Evolutionary conservation across 2,113 vertebrate genomes (phyloP).

Genomic region (Australoheros scitulus): DNA sequence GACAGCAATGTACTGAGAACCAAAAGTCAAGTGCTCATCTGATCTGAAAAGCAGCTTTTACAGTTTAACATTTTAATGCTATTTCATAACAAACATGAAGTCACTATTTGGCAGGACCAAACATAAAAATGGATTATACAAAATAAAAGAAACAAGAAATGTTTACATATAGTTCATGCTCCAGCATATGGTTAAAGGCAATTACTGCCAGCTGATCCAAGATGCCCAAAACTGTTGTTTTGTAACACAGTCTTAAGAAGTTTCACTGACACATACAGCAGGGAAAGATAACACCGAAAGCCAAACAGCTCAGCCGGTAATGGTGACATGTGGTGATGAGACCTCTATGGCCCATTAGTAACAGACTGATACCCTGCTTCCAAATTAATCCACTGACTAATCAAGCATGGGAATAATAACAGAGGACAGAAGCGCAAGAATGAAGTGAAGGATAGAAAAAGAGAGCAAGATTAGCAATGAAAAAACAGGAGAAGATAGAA

Average conservation of each 20-base stretch:
- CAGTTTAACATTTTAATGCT: neutral
- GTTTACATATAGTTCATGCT: slow-evolving; percentile 16
- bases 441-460: slow-evolving; percentile 38
- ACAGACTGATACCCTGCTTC: slow-evolving; percentile 79
- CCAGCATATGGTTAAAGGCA: slow-evolving; percentile 32
- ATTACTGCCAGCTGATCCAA: slow-evolving; percentile 20
- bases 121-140: slow-evolving; percentile 1
- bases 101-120: neutral
- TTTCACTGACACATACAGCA: slow-evolving; percentile 30
- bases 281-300: slow-evolving; percentile 68
- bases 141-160: slow-evolving; percentile 23
- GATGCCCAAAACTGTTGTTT: slow-evolving; percentile 36
- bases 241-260: slow-evolving; percentile 36
- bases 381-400: slow-evolving; percentile 82
- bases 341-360: slow-evolving; percentile 80
- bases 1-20: no score
- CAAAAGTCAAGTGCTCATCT: neutral
- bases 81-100: neutral
- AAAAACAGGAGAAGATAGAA: slow-evolving; percentile 61
- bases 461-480: slow-evolving; percentile 35
- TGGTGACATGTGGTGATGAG: slow-evolving; percentile 76
- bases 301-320: slow-evolving; percentile 76
- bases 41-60: neutral
- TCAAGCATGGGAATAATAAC: slow-evolving; percentile 79
- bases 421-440: slow-evolving; percentile 54